A percentile compares a stretch with the other conserved stretches of the same genome.
Evolutionary conservation across 2,797 vertebrate genomes (phyloP).

Genomic region (Myiotriccus ornatus): DNA sequence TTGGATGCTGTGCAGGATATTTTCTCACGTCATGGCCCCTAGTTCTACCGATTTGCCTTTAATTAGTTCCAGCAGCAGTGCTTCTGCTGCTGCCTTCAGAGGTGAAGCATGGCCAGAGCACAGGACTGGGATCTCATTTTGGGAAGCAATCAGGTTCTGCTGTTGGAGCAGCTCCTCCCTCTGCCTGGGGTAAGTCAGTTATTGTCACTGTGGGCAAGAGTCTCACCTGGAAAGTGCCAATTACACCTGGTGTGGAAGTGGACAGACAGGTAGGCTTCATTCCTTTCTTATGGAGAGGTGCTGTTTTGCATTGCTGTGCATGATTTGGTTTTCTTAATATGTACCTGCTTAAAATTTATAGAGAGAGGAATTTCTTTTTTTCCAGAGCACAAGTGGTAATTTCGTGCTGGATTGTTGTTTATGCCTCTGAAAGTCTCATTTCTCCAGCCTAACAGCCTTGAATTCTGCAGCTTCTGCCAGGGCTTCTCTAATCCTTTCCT

Average conservation of each 20-base stretch:
- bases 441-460: constrained; percentile 7
- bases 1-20: not conserved
- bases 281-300: not conserved
- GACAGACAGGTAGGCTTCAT: not conserved
- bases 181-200: not conserved
- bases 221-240: not conserved
- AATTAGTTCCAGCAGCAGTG: constrained; percentile 34
- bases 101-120: not conserved
- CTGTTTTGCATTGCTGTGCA: not conserved
- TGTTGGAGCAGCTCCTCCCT: not conserved
- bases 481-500: constrained; percentile 53
- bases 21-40: not conserved
- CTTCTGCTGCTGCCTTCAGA: not conserved
- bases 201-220: not conserved
- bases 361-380: not conserved
- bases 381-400: not conserved
- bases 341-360: not conserved
- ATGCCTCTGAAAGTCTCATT: constrained; percentile 23
- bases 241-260: not conserved
- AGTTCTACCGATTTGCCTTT: not conserved
- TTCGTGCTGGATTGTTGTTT: constrained; percentile 2
- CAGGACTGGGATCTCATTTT: not conserved
- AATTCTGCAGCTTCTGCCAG: constrained; percentile 34
- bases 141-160: not conserved
- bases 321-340: not conserved